Conservation (phyloP, 2,113 vertebrate genomes). For the Lates calcarifer region DNA sequence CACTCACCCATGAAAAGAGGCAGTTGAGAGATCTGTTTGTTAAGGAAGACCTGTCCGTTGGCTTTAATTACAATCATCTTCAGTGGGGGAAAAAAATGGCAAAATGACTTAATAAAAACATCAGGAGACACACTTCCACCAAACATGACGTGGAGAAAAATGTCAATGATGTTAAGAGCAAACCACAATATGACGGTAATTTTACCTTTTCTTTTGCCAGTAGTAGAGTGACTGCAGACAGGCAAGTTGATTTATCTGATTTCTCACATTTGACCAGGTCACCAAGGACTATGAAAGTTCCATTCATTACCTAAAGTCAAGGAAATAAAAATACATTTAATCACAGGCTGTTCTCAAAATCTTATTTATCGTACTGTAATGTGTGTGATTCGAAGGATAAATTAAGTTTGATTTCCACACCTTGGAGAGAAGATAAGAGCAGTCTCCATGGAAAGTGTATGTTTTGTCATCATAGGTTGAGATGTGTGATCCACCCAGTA, state of each 20-base stretch:
- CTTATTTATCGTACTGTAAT: not conserved
- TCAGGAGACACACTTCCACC: not conserved
- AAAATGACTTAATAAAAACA: not conserved
- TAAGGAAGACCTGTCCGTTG: conserved; percentile 84
- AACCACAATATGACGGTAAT: conserved; percentile 25
- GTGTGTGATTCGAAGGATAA: not conserved
- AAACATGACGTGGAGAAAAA: not conserved
- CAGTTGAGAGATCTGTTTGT: conserved; percentile 81
- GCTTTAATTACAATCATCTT: conserved; percentile 85
- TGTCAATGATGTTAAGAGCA: not conserved
- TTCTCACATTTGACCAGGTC: conserved; percentile 87
- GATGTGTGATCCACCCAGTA: conserved; percentile 92
- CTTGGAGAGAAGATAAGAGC: conserved; percentile 91
- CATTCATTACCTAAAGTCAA: conserved; percentile 67
- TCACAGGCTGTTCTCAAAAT: not conserved
- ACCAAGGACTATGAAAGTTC: conserved; percentile 84
- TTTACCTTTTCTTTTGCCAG: conserved; percentile 82
- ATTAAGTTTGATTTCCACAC: conserved; percentile 68
- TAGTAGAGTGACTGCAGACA: conserved; percentile 84
- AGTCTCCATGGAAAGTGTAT: conserved; percentile 93
- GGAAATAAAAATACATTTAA: conserved; percentile 13
- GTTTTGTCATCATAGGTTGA: conserved; percentile 91
- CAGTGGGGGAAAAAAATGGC: not conserved
- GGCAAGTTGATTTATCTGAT: conserved; percentile 87
- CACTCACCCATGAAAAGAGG: conserved; percentile 86